Base-by-base conservation (phyloP, 1,140 invertebrate genomes). In the Lordiphosa clarofinis region DNA sequence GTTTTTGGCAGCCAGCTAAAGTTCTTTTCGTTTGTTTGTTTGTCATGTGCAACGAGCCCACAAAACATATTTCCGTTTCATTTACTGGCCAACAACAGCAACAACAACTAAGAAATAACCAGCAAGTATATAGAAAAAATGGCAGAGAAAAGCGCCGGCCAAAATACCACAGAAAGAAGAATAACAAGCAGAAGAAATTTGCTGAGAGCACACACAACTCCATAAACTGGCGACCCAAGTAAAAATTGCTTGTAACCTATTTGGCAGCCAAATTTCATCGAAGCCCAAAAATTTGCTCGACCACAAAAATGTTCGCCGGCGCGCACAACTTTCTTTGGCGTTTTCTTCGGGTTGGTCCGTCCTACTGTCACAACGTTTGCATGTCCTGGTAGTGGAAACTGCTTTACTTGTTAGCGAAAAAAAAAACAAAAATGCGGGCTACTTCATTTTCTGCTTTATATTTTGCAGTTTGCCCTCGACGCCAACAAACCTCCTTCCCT, bases 61-160 rank as follows among this genome's bases (percentile, higher is more conserved):
- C 76, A 73, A 84, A 84, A 82, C 76, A 82, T 82, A 82, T 82
- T 82, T 82, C 76, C 76, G 76, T 82, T 82, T 82, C 76, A 82
- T 82, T 82, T 82, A 82, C 76, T 82, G 64, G 79, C 78, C 68
- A 82, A 84, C 38, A 46, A 56, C 60, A 28, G 60, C 40, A 31
- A 36, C 35, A 52, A 49, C n/a, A 47, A 19, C 12, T 15, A 31
- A 35, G 13, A 36, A 49, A 37, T 19, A 46, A 49, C 35, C 38
- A 61, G 53, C 53, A 36, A 57, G 49, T 43, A 10, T 13, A 44
- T 40, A 19, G 50, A 38, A 11, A 57, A 48, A 39, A 60, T 56
- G 35, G 43, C 35, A 72, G 56, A 48, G 61, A 66, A 78, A 84
- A 78, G 64, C 60, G 78, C 19, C 54, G 59, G 62, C 78, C 75